These are phyloP conservation scores for Drosophila melanosoma DNA, from an alignment of 2,888 invertebrate genomes.

Conservation along the genomic window DNA sequence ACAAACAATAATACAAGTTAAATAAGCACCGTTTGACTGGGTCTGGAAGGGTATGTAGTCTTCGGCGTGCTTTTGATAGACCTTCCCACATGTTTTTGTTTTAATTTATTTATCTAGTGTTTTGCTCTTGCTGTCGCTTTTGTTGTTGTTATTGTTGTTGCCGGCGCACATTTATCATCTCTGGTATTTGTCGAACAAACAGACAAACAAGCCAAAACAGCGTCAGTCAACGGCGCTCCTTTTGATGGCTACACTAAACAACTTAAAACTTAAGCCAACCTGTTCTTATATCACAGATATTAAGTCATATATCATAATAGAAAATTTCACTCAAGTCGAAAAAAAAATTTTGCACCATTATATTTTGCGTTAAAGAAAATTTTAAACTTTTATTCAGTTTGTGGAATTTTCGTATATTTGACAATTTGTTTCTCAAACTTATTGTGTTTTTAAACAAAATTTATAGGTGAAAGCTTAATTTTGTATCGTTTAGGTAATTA, in stretches of 20 bases:
- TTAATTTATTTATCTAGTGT: constrained; percentile 19
- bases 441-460: too few species aligned
- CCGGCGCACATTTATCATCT: constrained; percentile 63
- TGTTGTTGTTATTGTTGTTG: constrained; percentile 34
- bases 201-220: constrained; percentile 46
- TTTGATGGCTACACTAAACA: constrained; percentile 50
- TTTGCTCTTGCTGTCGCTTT: background rate
- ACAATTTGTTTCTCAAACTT: too few species aligned
- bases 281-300: background rate
- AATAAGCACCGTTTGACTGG: background rate
- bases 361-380: too few species aligned
- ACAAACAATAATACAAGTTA: background rate
- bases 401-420: too few species aligned
- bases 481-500: background rate
- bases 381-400: too few species aligned
- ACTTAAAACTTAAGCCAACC: background rate
- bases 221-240: constrained; percentile 36
- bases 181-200: constrained; percentile 61
- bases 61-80: background rate
- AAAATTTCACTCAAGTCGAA: background rate
- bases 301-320: background rate
- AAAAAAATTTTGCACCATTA: too few species aligned
- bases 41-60: background rate
- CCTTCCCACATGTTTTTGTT: background rate
- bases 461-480: background rate